These are phyloP conservation scores for Tenthredo mesomela DNA, from an alignment of 2,888 invertebrate genomes.

Conservation along the genomic window DNA sequence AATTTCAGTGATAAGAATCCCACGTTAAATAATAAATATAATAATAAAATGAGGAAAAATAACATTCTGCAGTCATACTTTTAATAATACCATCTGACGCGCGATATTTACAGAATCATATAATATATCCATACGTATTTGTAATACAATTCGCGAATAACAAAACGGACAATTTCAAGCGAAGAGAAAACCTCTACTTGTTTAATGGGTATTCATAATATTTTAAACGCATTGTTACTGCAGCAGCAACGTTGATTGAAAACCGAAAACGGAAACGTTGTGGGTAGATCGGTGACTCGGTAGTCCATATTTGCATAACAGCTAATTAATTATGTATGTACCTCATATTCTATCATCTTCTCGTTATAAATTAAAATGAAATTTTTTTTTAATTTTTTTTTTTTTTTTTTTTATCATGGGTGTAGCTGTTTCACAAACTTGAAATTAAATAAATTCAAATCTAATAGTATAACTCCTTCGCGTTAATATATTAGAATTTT, in stretches of 20 bases:
- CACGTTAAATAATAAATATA: not conserved
- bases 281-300: conserved; percentile 1
- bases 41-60: not conserved
- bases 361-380: not conserved
- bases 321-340: not conserved
- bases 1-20: conserved; percentile 15
- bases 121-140: not conserved
- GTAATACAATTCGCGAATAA: not conserved
- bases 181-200: not conserved
- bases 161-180: not conserved
- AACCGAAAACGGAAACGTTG: conserved; percentile 2
- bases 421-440: not conserved
- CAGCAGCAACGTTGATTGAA: not conserved
- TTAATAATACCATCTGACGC: conserved; percentile 47
- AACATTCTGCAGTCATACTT: not conserved
- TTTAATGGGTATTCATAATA: not conserved
- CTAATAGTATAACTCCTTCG: too few species aligned
- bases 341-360: conserved; percentile 21
- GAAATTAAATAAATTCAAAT: too few species aligned
- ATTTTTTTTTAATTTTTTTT: not conserved
- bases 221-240: not conserved
- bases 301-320: not conserved
- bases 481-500: too few species aligned
- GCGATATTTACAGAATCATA: not conserved
- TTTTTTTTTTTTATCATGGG: not conserved